Base-by-base conservation (phyloP, 2,888 invertebrate species). In the Hydrotaea diabolus region DNA sequence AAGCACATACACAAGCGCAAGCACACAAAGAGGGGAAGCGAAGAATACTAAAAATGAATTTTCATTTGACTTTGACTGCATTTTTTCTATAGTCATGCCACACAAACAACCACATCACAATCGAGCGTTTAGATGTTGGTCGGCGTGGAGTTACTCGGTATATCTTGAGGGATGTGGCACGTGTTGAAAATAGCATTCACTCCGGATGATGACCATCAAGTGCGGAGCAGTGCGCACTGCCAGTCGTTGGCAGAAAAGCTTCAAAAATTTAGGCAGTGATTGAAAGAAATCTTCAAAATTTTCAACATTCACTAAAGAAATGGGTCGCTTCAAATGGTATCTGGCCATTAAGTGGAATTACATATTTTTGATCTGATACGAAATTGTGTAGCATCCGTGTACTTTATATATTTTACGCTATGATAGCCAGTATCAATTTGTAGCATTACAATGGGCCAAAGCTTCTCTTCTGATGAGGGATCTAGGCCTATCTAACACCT, bases 141-240 rank as follows among this genome's bases (percentile, higher is more conserved):
- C 21, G 69, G 53, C 26, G 49, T 71, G 26, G 53, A 31, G 21
- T 53, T 17, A 26, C 59, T 26, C 64, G n/a, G 49, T 17, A 71
- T 17, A 71, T 71, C 53, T 69, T 46, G 46, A 69, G 26, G n/a
- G 43, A 71, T 31, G 9, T 53, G 71, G 53, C 71, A 53, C 71
- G 71, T 71, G 71, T 71, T 31, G 49, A 11, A 53, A 71, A 71
- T 71, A 53, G 26, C 59, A 59, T 19, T 55, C 55, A 21, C 9
- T 55, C 21, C 5, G 7, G 21, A 55, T 59, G 59, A 59, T 59
- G 26, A 26, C 13, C 49, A 13, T 15, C 57, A 8, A 26, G 59
- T 3, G 21, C 26, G 59, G 26, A n/a, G n/a, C n/a, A n/a, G n/a
- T 11, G 55, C 3, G 39, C 8, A 39, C 3, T 13, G 9, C 2